These are phyloP conservation scores for Gobio gobio DNA, from an alignment of 2,113 vertebrate genomes.

Conservation along the genomic window DNA sequence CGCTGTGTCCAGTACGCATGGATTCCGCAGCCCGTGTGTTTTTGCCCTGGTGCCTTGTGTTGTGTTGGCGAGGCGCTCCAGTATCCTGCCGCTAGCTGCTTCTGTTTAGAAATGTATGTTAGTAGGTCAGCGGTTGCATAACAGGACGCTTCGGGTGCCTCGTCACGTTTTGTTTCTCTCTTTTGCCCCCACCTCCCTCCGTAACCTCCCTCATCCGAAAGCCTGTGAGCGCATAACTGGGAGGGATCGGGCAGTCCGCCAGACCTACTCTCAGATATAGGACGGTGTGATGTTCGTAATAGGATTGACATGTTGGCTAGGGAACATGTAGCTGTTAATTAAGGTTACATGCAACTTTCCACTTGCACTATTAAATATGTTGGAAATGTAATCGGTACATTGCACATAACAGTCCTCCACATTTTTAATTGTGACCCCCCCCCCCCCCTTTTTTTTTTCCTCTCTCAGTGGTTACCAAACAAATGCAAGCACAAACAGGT, in stretches of 20 bases:
- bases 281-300: slow-evolving; percentile 56
- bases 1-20: slow-evolving; percentile 53
- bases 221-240: slow-evolving; percentile 57
- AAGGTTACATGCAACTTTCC: background rate
- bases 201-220: slow-evolving; percentile 46
- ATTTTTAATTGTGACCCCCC: background rate
- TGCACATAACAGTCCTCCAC: background rate
- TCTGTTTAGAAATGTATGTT: slow-evolving; percentile 80
- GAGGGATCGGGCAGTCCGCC: slow-evolving; percentile 60
- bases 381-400: background rate
- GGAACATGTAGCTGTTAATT: background rate
- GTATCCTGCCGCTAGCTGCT: slow-evolving; percentile 64
- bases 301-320: background rate
- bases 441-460: background rate
- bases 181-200: slow-evolving; percentile 61
- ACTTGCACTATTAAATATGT: background rate
- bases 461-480: background rate
- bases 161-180: slow-evolving; percentile 76
- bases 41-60: slow-evolving; percentile 69
- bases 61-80: slow-evolving; percentile 69
- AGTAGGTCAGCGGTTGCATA: slow-evolving; percentile 87
- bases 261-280: slow-evolving; percentile 53
- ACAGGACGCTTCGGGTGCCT: slow-evolving; percentile 79
- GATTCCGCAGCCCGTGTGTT: slow-evolving; percentile 64
- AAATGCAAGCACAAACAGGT: background rate